phyloP scores from a whole-genome alignment of 2,113 vertebrate species.

The Ancistrus triradiatus region DNA sequence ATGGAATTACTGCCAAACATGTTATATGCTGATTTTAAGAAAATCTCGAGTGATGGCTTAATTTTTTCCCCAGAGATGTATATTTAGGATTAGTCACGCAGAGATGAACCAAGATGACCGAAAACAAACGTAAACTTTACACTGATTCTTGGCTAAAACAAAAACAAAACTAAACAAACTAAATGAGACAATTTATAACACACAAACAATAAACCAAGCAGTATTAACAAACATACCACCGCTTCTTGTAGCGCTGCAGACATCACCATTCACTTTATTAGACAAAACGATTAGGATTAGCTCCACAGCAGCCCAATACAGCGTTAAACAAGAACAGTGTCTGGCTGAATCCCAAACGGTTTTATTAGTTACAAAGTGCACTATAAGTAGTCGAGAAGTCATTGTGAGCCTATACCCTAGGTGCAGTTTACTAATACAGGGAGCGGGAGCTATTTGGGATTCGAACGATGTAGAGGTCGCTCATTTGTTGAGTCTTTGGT shows the following conservation, averaged over 20 bases:
- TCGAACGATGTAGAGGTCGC: too few relatives aligned
- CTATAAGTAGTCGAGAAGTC: neutral
- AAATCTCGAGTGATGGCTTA: too few relatives aligned
- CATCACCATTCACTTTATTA: neutral
- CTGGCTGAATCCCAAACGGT: neutral
- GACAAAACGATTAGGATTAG: neutral
- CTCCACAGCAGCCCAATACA: too few relatives aligned
- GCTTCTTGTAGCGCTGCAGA: constrained; percentile 21
- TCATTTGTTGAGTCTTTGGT: too few relatives aligned
- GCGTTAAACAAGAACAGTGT: too few relatives aligned
- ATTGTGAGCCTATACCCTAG: neutral
- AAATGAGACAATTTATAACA: neutral
- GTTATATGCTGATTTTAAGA: too few relatives aligned
- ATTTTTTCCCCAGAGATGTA: too few relatives aligned
- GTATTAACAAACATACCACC: constrained; percentile 9
- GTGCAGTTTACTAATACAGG: neutral
- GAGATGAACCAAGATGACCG: too few relatives aligned
- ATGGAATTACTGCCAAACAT: too few relatives aligned
- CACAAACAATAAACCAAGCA: too few relatives aligned
- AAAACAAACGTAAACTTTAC: too few relatives aligned
- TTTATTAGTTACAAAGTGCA: neutral
- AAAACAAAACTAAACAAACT: neutral
- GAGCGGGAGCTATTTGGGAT: neutral
- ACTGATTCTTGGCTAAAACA: neutral
- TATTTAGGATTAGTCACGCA: too few relatives aligned